Evolutionary conservation across 1,140 invertebrate species (phyloP).

Genomic region (Caenorhabditis remanei): DNA sequence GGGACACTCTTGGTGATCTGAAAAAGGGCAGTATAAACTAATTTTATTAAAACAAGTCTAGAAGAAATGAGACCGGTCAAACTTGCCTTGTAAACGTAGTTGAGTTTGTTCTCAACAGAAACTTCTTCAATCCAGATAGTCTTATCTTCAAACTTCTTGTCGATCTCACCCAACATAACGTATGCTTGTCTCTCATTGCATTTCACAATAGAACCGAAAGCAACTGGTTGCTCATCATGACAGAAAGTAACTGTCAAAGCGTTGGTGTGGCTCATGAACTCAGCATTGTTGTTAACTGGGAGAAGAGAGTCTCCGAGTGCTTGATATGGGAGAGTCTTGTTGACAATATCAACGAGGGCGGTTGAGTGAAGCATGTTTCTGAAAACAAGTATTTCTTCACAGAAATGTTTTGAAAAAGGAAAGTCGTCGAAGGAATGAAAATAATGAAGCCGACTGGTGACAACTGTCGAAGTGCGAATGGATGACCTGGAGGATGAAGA

Average conservation of each 20-base stretch:
- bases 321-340: conserved; percentile 44
- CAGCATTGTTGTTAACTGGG: conserved; percentile 56
- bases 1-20: conserved; percentile 50
- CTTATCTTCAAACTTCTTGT: conserved; percentile 47
- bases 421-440: neutral
- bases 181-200: conserved; percentile 44
- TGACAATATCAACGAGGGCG: conserved; percentile 45
- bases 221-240: conserved; percentile 33
- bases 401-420: neutral
- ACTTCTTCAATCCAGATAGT: conserved; percentile 49
- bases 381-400: neutral
- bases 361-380: conserved; percentile 37
- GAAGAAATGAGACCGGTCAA: no score
- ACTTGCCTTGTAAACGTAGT: conserved; percentile 45
- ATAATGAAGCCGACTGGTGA: neutral
- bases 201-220: conserved; percentile 27
- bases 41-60: no score
- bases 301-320: conserved; percentile 42
- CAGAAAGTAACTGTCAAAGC: conserved; percentile 41
- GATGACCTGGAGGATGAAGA: conserved; percentile 7
- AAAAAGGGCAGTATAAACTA: neutral
- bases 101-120: conserved; percentile 37
- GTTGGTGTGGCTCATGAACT: conserved; percentile 38
- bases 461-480: conserved; percentile 45
- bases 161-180: conserved; percentile 22